Conservation (phyloP, 1,140 invertebrate genomes). For the Heliconius nattereri region DNA sequence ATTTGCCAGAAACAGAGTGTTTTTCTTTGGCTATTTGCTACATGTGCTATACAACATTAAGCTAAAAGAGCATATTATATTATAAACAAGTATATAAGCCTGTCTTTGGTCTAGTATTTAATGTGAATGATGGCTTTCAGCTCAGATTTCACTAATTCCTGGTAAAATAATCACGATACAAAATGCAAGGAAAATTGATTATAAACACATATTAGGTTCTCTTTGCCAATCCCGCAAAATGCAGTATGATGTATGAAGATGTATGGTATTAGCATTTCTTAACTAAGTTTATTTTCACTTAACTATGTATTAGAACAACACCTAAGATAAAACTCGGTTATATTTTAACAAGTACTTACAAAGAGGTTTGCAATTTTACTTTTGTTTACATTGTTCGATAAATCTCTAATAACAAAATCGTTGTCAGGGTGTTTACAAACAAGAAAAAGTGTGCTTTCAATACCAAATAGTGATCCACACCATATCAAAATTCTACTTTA, state of each 20-base stretch:
- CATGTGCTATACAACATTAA: too few species aligned
- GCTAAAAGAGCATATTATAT: too few species aligned
- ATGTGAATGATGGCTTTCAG: too few species aligned
- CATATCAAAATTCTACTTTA: background rate
- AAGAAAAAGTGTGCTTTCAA: constrained; percentile 22
- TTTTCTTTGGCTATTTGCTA: too few species aligned
- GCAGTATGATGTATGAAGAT: background rate
- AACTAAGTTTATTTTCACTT: background rate
- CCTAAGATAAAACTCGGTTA: background rate
- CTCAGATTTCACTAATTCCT: too few species aligned
- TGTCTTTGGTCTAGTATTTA: too few species aligned
- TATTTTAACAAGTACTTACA: background rate
- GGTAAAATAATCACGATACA: too few species aligned
- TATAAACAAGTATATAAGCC: too few species aligned
- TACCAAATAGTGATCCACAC: background rate
- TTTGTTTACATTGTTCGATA: constrained; percentile 18
- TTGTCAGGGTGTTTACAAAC: constrained; percentile 19
- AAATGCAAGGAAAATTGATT: too few species aligned
- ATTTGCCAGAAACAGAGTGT: too few species aligned
- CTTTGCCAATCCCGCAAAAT: background rate
- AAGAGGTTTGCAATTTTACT: constrained; percentile 19
- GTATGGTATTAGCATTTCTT: background rate
- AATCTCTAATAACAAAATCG: constrained; percentile 32
- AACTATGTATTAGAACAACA: background rate
- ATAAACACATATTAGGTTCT: background rate